phyloP scores from a whole-genome alignment of 2,113 vertebrate genomes.

The Atlantisia rogersi region DNA sequence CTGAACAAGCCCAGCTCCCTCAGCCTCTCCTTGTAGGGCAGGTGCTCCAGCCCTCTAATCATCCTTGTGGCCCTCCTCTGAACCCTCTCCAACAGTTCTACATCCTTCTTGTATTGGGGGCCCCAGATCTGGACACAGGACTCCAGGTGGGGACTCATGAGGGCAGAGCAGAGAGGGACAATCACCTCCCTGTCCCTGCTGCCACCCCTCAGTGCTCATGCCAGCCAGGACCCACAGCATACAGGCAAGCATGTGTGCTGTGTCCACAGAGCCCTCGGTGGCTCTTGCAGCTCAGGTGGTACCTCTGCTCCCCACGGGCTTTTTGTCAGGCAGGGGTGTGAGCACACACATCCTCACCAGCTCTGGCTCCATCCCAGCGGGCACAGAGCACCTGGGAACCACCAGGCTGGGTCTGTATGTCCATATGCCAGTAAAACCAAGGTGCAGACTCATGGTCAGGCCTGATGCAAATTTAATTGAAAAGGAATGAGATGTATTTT shows the following conservation, averaged over 20 bases:
- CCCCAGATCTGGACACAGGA: too few species aligned
- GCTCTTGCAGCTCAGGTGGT: fast-evolving
- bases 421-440: not conserved
- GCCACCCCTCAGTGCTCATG: not conserved
- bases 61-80: too few species aligned
- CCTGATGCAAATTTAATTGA: not conserved
- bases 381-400: not conserved
- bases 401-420: not conserved
- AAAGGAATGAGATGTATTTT: constrained; percentile 20
- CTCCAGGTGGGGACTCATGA: too few species aligned
- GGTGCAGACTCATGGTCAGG: not conserved
- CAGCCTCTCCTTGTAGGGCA: too few species aligned
- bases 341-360: fast-evolving
- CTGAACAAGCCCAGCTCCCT: too few species aligned
- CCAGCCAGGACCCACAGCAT: not conserved
- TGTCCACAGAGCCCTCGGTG: fast-evolving
- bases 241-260: fast-evolving
- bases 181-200: too few species aligned
- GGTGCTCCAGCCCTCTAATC: too few species aligned
- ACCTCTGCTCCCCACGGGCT: not conserved
- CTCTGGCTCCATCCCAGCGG: not conserved
- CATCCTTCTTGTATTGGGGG: too few species aligned
- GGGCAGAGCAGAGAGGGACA: too few species aligned
- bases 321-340: fast-evolving
- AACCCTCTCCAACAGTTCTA: too few species aligned